A percentile compares a stretch with the other conserved stretches of the same genome.
phyloP scores from a whole-genome alignment of 1,140 invertebrate species.

The Drosophila chauvacae region DNA sequence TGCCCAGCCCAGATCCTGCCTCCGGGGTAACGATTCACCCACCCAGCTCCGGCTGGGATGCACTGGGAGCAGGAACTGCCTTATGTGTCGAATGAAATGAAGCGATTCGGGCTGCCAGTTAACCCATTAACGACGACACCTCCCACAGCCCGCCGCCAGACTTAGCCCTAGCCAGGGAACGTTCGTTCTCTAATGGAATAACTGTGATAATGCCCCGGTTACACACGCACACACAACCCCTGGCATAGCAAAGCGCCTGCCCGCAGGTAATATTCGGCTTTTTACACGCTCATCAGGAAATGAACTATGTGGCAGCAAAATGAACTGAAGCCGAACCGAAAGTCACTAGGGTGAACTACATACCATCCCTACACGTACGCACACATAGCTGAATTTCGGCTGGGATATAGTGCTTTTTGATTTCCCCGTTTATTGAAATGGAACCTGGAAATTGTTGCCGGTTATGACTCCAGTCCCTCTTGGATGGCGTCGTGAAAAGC shows the following conservation, averaged over 20 bases:
- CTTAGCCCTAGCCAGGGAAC: constrained; percentile 2
- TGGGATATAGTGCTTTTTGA: constrained; percentile 34
- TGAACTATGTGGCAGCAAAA: constrained; percentile 40
- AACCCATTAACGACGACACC: constrained; percentile 74
- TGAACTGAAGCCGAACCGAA: constrained; percentile 29
- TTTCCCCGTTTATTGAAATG: constrained; percentile 43
- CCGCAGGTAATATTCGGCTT: constrained; percentile 48
- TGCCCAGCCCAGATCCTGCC: constrained; percentile 7
- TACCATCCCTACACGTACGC: background rate
- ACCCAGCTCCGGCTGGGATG: constrained; percentile 6
- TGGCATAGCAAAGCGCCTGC: background rate
- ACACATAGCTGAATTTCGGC: background rate
- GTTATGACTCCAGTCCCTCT: constrained; percentile 25
- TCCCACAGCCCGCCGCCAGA: constrained; percentile 13
- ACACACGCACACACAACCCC: constrained; percentile 13
- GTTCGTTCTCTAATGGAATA: constrained; percentile 42
- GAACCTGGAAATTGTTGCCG: constrained; percentile 25
- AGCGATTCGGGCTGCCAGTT: constrained; percentile 72
- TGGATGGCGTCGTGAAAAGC: constrained; percentile 28
- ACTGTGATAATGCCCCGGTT: constrained; percentile 43
- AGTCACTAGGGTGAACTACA: constrained; percentile 28
- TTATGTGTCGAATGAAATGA: constrained; percentile 66
- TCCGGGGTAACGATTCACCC: constrained; percentile 1
- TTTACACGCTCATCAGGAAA: constrained; percentile 50
- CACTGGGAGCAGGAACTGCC: constrained; percentile 41